Evolutionary conservation across 2,113 vertebrate genomes (phyloP).

Genomic region (Cinclus cinclus): DNA sequence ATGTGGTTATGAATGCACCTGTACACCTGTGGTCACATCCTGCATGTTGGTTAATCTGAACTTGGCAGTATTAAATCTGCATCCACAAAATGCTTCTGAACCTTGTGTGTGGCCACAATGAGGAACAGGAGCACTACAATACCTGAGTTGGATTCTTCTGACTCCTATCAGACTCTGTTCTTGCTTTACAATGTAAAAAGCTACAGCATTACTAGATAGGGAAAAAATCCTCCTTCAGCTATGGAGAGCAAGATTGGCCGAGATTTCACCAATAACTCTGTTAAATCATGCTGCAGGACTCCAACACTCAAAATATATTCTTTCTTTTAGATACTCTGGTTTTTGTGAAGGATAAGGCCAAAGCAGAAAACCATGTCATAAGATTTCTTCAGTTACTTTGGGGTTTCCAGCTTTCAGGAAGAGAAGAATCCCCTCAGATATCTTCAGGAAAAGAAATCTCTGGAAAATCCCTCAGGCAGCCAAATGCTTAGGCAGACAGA

Average conservation of each 20-base stretch:
- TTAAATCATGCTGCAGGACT: neutral
- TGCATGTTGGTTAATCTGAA: neutral
- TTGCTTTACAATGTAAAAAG: neutral
- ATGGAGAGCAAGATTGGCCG: neutral
- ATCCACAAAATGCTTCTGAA: neutral
- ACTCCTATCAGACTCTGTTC: neutral
- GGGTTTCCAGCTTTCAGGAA: neutral
- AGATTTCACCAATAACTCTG: neutral
- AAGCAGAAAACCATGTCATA: neutral
- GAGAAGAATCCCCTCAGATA: neutral
- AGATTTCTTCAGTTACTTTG: neutral
- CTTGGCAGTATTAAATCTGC: neutral
- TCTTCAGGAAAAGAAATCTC: neutral
- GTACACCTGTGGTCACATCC: no score
- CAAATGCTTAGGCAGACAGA: neutral
- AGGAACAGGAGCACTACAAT: neutral
- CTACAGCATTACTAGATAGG: neutral
- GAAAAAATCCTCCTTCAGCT: neutral
- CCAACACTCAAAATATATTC: neutral
- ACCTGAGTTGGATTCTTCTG: fast-evolving
- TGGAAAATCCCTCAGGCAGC: neutral
- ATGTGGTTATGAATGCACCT: neutral
- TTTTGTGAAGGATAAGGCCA: neutral
- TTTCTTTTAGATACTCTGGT: neutral
- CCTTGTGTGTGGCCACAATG: neutral